Evolutionary conservation across 2,888 invertebrate species (phyloP), one percentile per base, ranked within the genome.

Genomic region (Drosophila formosana): DNA sequence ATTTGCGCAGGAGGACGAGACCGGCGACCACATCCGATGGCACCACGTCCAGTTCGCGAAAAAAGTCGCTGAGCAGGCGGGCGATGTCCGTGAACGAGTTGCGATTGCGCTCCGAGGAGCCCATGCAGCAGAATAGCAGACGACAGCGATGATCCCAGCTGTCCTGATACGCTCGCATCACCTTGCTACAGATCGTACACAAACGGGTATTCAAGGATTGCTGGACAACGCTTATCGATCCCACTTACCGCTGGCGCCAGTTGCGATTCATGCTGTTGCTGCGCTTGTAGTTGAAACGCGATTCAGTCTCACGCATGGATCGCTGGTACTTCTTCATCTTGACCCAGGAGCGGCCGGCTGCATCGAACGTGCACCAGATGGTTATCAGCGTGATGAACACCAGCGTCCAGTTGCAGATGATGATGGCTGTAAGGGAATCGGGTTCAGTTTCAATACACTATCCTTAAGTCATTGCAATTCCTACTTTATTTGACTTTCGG

Each of bases 1-100:
- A 95, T 89, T 96, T 95, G 63, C 97, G 93, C 60, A 97, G 93
- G 52, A 97, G 93, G 8, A 97, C 96, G 70, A 97, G 92, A 3
- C 97, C 97, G 25, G 97, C 97, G 2, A 97, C 95, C 5, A 97
- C 96, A 92, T 97, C 97, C 45, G 96, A 96, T 2, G 97, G 97
- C 23, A 96, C 97, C 32, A 97, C 97, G 92, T 97, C 97, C 76
- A 97, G 92, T 91, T 97, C 97, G 32, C 97, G 94, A 92, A 97
- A 97, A 92, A 97, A 97, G 90, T 97, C 97, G 68, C 96, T 96
- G 72, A 97, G 92, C 49, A 97, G 92, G 71, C 96, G 94, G 4
- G 97, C 97, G 72, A 97, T 96, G 91, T 97, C 97, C 26, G 96
- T 95, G 90, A 97, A 97, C 8, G 97, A 97, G 90, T 96, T 97